phyloP scores from a whole-genome alignment of 2,113 vertebrate species.

The Alligator mississippiensis region DNA sequence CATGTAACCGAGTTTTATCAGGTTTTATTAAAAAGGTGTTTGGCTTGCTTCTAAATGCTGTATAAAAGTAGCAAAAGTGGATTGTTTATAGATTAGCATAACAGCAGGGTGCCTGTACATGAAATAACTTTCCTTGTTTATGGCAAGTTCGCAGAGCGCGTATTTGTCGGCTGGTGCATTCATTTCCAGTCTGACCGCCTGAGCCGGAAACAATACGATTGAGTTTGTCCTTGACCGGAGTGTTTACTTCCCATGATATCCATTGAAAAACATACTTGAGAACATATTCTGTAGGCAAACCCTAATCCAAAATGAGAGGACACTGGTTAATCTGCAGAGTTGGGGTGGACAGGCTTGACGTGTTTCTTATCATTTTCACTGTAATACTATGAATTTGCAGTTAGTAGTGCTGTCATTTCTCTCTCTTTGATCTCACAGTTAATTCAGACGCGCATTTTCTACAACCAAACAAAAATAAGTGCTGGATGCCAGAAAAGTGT shows the following conservation, averaged over 20 bases:
- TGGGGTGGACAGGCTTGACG: background rate
- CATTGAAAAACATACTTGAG: background rate
- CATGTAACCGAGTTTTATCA: background rate
- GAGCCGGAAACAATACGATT: background rate
- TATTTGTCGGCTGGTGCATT: background rate
- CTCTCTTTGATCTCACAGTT: background rate
- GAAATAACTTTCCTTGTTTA: background rate
- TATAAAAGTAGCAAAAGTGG: background rate
- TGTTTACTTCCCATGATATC: background rate
- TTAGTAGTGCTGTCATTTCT: background rate
- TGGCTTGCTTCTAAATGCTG: background rate
- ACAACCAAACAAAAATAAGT: background rate
- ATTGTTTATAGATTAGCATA: rapidly evolving
- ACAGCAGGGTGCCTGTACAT: background rate
- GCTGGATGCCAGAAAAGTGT: background rate
- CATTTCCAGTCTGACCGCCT: background rate
- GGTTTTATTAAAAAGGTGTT: background rate
- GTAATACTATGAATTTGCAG: background rate
- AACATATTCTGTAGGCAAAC: background rate
- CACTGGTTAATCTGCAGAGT: background rate
- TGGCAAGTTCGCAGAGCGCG: background rate
- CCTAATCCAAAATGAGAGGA: background rate
- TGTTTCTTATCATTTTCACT: background rate
- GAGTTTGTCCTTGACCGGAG: background rate
- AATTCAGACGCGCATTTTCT: background rate